Conservation (phyloP, 2,888 invertebrate genomes). For the Notodonta ziczac region DNA sequence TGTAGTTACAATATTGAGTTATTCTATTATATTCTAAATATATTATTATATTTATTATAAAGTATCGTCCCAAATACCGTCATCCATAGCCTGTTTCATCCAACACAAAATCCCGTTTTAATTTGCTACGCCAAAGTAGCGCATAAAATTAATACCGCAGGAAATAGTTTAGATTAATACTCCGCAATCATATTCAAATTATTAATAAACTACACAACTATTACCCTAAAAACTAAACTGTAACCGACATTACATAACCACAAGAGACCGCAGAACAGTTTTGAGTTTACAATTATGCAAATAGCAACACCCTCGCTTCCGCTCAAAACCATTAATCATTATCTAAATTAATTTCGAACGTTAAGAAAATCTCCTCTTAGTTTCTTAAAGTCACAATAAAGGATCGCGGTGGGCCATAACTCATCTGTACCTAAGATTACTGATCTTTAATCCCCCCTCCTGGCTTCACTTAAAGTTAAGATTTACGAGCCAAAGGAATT, state of each 20-base stretch:
- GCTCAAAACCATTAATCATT: constrained; percentile 81
- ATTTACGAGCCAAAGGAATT: constrained; percentile 88
- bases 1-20: no score
- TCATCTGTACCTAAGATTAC: constrained; percentile 89
- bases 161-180: no score
- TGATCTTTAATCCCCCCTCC: constrained; percentile 90
- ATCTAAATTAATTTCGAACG: constrained; percentile 84
- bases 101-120: no score
- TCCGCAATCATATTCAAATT: not conserved
- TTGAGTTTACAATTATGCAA: constrained; percentile 75
- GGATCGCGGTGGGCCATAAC: constrained; percentile 85
- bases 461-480: constrained; percentile 88
- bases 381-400: constrained; percentile 85
- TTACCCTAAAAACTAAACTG: constrained; percentile 18
- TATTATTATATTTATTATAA: no score
- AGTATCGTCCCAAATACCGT: no score
- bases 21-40: no score
- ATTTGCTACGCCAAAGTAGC: no score
- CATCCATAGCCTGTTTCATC: no score
- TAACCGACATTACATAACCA: constrained; percentile 38
- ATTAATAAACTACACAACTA: not conserved
- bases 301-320: constrained; percentile 60
- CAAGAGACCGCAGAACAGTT: constrained; percentile 49
- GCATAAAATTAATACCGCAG: no score
- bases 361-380: constrained; percentile 83